Evolutionary conservation across 2,797 vertebrate species (phyloP).

Genomic region (Spondyliosoma cantharus): DNA sequence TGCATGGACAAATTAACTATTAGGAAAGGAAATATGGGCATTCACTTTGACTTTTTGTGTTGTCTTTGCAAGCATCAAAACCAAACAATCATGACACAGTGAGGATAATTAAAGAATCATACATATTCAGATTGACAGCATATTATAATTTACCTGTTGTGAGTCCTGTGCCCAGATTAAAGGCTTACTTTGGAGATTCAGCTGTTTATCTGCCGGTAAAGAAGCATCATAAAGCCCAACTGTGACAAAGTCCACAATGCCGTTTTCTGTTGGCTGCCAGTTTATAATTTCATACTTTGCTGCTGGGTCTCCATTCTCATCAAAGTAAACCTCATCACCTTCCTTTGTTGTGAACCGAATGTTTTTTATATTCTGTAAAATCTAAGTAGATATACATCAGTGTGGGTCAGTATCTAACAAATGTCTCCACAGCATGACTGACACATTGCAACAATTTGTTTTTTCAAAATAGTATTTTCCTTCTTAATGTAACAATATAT

Average conservation of each 20-base stretch:
- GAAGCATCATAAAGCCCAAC: background rate
- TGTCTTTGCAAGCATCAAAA: background rate
- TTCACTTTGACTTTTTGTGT: background rate
- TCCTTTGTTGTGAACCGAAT: background rate
- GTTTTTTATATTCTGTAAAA: background rate
- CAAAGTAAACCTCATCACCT: slow-evolving; percentile 67
- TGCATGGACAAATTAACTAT: slow-evolving; percentile 8
- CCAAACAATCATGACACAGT: no score
- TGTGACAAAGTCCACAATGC: background rate
- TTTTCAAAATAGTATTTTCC: no score
- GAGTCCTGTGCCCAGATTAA: background rate
- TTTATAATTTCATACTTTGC: slow-evolving; percentile 81
- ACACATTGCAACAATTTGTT: background rate
- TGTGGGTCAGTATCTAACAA: background rate
- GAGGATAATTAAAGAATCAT: no score
- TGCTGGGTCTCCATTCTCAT: slow-evolving; percentile 72
- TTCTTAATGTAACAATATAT: background rate
- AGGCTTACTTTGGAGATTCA: background rate
- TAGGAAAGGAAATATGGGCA: background rate
- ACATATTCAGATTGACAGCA: no score
- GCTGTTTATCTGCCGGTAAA: background rate
- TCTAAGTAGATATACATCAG: background rate
- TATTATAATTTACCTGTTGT: background rate
- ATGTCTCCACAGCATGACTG: background rate
- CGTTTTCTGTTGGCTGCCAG: background rate